Conservation (phyloP, 2,797 vertebrate species). For the Epinephelus coioides region DNA sequence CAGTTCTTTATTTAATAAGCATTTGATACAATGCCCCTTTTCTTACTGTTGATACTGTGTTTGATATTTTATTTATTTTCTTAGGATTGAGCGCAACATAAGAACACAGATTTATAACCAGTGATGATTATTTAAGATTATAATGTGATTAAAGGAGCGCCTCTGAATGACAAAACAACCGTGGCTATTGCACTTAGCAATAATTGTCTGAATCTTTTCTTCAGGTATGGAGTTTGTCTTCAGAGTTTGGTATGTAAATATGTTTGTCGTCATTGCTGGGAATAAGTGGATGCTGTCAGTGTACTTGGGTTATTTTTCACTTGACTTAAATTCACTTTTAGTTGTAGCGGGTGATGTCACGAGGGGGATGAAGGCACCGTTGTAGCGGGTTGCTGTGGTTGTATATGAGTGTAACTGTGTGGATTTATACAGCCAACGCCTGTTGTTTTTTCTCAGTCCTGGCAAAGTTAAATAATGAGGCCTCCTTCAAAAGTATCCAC, state of each 20-base stretch:
- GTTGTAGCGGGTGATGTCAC: constrained; percentile 43
- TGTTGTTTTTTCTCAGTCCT: background rate
- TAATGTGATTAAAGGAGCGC: constrained; percentile 13
- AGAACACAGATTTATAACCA: constrained; percentile 40
- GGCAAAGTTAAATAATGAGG: background rate
- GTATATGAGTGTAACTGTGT: background rate
- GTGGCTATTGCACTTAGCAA: constrained; percentile 43
- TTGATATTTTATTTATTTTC: constrained; percentile 74
- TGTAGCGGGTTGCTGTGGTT: constrained; percentile 18
- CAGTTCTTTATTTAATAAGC: constrained; percentile 44
- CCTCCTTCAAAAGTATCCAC: background rate
- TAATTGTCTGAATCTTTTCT: constrained; percentile 29
- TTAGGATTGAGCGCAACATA: constrained; percentile 30
- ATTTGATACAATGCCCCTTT: constrained; percentile 58
- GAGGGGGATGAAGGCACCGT: constrained; percentile 1
- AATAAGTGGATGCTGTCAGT: constrained; percentile 47
- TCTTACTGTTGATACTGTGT: constrained; percentile 54
- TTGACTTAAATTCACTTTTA: constrained; percentile 42
- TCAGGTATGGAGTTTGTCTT: constrained; percentile 32
- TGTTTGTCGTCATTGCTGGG: constrained; percentile 23
- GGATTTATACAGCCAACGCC: background rate
- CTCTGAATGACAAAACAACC: constrained; percentile 29
- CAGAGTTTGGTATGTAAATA: constrained; percentile 57
- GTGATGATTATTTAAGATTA: constrained; percentile 41
- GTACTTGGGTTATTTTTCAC: constrained; percentile 37